Base-by-base conservation (phyloP, 2,113 vertebrate species). In the Spea bombifrons region DNA sequence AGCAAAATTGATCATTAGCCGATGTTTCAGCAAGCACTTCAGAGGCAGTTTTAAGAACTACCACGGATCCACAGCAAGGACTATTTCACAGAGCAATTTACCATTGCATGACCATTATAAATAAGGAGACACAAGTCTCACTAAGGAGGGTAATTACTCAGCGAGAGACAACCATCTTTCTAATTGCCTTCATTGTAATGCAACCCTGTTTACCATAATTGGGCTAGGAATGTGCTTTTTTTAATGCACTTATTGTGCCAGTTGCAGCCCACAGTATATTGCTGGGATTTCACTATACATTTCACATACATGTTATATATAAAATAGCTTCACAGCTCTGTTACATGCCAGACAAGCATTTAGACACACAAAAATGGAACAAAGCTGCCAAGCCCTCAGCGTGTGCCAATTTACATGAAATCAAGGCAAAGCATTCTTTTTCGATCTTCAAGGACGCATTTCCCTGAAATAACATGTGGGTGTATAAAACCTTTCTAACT, bases 121-220 rank as follows among this genome's bases (percentile, higher is more conserved):
- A 30, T 30, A 30, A 30, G 30, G 30, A 30, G 30, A 30, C 30
- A 30, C 30, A 30, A 30, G 30, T 30, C 30, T 30, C 30, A 30
- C 30, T 30, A 30, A 30, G 30, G 30, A 30, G 30, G 30, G 30
- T 30, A 30, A 30, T 30, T 30, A 30, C 30, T 30, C 30, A 30
- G 30, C 30, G 30, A 30, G 30, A 30, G 30, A 30, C 30, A 30
- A 30, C 30, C 30, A 30, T 30, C 2, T 2, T 30, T 30, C 30
- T 30, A 30, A 30, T 30, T 30, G 30, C 2, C 30, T 30, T 43
- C 66, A 76, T 55, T 57, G 49, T 76, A 76, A 76, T 52, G 74
- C 30, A 76, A 76, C 75, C 75, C 65, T 76, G 75, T 77, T 70
- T 67, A 30, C 52, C 74, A 63, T 46, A 75, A 53, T 46, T 61